Conservation (phyloP, 2,888 invertebrate genomes). For the Reticulitermes lucifugus region DNA sequence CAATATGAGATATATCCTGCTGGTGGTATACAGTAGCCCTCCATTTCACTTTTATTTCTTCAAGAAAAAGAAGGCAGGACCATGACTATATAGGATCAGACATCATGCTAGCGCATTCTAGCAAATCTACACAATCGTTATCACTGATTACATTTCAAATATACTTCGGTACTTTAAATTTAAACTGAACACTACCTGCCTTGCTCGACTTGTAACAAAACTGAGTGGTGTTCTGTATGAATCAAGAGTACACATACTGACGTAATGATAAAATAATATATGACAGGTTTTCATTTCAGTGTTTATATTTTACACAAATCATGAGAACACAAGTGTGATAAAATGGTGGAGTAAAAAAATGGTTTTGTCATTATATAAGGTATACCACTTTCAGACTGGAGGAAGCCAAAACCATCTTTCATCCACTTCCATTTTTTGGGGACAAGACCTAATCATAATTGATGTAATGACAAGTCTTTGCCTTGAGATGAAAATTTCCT, state of each 20-base stretch:
- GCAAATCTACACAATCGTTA: constrained; percentile 46
- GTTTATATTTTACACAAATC: constrained; percentile 32
- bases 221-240: constrained; percentile 16
- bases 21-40: constrained; percentile 2
- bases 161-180: constrained; percentile 43
- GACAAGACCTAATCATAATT: constrained; percentile 41
- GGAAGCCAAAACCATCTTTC: constrained; percentile 38
- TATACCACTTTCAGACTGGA: constrained; percentile 11
- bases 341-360: constrained; percentile 41
- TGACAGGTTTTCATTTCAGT: constrained; percentile 28
- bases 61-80: constrained; percentile 32
- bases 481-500: constrained; percentile 22
- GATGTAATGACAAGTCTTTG: constrained; percentile 18
- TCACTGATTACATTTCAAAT: constrained; percentile 38
- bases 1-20: constrained; percentile 24
- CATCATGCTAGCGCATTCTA: constrained; percentile 33
- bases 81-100: constrained; percentile 32
- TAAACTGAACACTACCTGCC: constrained; percentile 41
- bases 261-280: constrained; percentile 44
- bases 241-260: constrained; percentile 42
- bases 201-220: constrained; percentile 41
- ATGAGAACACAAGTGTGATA: constrained; percentile 25
- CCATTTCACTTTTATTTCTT: constrained; percentile 7
- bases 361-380: constrained; percentile 42
- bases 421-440: constrained; percentile 17